phyloP scores from a whole-genome alignment of 2,888 invertebrate species.

The Pseudococcus jackbeardsleyi region DNA sequence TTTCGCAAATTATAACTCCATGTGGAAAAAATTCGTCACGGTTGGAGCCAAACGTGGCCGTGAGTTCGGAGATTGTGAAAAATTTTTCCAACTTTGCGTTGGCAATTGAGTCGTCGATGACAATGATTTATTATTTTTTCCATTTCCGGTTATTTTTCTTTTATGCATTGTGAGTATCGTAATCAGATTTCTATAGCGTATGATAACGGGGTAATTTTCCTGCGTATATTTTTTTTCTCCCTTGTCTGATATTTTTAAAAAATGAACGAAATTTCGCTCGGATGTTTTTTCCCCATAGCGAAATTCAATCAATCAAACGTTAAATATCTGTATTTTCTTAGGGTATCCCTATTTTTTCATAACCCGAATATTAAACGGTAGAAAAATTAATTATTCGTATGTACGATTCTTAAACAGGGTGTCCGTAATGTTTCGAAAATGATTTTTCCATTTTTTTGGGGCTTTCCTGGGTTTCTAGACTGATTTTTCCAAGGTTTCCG shows the following conservation, averaged over 20 bases:
- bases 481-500: no score
- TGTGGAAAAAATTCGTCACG: neutral
- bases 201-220: conserved; percentile 11
- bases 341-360: neutral
- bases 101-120: conserved; percentile 2
- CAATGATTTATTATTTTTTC: conserved; percentile 40
- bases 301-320: conserved; percentile 28
- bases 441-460: no score
- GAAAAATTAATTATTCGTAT: no score
- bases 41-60: no score
- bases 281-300: neutral
- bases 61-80: neutral
- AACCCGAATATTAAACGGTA: no score
- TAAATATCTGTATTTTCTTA: neutral
- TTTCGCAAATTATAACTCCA: neutral
- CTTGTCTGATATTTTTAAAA: conserved; percentile 25
- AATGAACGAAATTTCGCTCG: neutral
- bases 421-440: no score
- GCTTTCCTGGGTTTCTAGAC: no score
- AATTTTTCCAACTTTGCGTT: neutral
- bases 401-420: no score
- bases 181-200: conserved; percentile 12
- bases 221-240: neutral
- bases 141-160: conserved; percentile 42
- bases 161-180: conserved; percentile 14